Evolutionary conservation across 2,113 vertebrate genomes (phyloP).

Genomic region (Axis porcinus): DNA sequence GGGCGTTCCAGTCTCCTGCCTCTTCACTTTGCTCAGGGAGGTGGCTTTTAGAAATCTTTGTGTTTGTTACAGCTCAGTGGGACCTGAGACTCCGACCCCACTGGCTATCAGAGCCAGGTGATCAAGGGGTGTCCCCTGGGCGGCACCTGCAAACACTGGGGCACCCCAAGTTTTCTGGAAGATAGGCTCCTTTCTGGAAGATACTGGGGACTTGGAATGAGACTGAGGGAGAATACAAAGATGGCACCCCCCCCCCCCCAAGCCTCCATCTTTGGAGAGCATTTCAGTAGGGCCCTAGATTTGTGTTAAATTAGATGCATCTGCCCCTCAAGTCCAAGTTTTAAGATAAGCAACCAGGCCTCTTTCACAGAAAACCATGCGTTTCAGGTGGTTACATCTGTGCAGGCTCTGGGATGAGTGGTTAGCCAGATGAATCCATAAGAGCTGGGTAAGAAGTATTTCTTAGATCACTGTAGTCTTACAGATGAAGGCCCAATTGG

Average conservation of each 20-base stretch:
- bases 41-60: neutral
- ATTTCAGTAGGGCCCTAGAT: neutral
- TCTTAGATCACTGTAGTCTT: neutral
- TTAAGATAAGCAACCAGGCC: neutral
- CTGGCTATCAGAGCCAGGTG: neutral
- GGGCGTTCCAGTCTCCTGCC: neutral
- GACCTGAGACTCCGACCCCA: neutral
- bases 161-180: neutral
- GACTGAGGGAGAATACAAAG: neutral
- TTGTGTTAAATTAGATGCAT: neutral
- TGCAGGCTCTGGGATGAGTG: neutral
- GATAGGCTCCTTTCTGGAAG: neutral
- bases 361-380: neutral
- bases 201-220: neutral
- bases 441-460: neutral
- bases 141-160: neutral
- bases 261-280: neutral
- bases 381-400: neutral
- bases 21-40: neutral
- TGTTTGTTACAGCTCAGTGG: neutral
- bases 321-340: neutral
- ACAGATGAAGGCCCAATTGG: neutral
- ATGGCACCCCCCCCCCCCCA: too few relatives aligned
- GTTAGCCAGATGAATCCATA: neutral
- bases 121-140: neutral